These are phyloP conservation scores for Diplodus puntazzo DNA, from an alignment of 2,797 vertebrate genomes.

Conservation along the genomic window DNA sequence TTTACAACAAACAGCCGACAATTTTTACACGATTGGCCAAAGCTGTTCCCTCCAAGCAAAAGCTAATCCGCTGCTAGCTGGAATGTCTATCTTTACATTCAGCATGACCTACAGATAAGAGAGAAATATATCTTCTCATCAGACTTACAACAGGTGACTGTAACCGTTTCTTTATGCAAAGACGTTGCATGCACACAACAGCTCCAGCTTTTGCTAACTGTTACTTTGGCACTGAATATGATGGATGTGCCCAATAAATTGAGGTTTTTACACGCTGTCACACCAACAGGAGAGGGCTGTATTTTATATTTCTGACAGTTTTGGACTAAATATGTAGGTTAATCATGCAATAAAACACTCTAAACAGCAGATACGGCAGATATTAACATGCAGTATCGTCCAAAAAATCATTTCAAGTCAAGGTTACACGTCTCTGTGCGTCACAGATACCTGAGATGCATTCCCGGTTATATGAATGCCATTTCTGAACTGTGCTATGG, in stretches of 20 bases:
- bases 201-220: background rate
- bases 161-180: too few relatives aligned
- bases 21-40: too few relatives aligned
- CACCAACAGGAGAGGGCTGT: background rate
- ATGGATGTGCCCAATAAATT: background rate
- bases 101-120: too few relatives aligned
- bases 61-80: too few relatives aligned
- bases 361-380: background rate
- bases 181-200: background rate
- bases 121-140: too few relatives aligned
- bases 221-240: background rate
- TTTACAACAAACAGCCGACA: too few relatives aligned
- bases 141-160: too few relatives aligned
- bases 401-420: constrained; percentile 13
- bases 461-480: background rate
- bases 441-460: constrained; percentile 35
- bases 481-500: background rate
- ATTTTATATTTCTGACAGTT: background rate
- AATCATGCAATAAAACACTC: background rate
- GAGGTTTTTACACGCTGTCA: background rate
- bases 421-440: constrained; percentile 19
- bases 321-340: background rate
- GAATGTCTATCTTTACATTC: too few relatives aligned
- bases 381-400: background rate
- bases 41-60: too few relatives aligned